phyloP scores from a whole-genome alignment of 2,113 vertebrate genomes.

The Scalopus aquaticus region DNA sequence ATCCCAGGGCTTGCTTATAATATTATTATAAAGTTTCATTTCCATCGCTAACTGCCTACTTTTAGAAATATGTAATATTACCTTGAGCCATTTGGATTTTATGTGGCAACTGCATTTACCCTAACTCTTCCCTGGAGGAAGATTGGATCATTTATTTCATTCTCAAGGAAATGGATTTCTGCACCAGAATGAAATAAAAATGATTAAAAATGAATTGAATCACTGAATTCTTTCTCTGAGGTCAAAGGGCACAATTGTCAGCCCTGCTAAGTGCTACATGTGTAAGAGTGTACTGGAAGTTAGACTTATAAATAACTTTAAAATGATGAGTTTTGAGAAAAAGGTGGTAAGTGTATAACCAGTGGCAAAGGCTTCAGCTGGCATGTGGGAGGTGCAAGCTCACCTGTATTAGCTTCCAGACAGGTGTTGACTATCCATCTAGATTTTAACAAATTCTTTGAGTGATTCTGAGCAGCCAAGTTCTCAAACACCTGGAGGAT shows the following conservation, averaged over 20 bases:
- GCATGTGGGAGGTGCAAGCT: background rate
- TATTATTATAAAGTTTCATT: slow-evolving; percentile 73
- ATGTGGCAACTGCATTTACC: slow-evolving; percentile 74
- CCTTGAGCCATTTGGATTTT: slow-evolving; percentile 70
- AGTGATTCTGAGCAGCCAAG: background rate
- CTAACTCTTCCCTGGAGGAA: slow-evolving; percentile 80
- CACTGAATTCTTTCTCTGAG: slow-evolving; percentile 66
- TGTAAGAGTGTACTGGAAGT: slow-evolving; percentile 1
- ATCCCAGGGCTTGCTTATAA: slow-evolving; percentile 18
- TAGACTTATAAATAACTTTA: background rate
- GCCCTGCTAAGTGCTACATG: slow-evolving; percentile 21
- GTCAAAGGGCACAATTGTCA: slow-evolving; percentile 72
- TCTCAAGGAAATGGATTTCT: slow-evolving; percentile 76
- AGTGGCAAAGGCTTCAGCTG: background rate
- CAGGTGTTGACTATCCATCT: background rate
- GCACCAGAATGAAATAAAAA: slow-evolving; percentile 73
- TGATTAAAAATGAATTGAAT: slow-evolving; percentile 68
- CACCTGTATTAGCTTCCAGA: background rate
- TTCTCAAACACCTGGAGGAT: background rate
- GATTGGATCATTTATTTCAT: slow-evolving; percentile 70
- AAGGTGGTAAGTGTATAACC: background rate
- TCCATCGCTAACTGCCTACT: slow-evolving; percentile 58
- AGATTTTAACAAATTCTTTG: background rate
- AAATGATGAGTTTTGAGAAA: background rate
- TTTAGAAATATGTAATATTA: slow-evolving; percentile 66